These are phyloP conservation scores for Chiloscyllium punctatum DNA, from an alignment of 2,797 vertebrate genomes.

Conservation along the genomic window DNA sequence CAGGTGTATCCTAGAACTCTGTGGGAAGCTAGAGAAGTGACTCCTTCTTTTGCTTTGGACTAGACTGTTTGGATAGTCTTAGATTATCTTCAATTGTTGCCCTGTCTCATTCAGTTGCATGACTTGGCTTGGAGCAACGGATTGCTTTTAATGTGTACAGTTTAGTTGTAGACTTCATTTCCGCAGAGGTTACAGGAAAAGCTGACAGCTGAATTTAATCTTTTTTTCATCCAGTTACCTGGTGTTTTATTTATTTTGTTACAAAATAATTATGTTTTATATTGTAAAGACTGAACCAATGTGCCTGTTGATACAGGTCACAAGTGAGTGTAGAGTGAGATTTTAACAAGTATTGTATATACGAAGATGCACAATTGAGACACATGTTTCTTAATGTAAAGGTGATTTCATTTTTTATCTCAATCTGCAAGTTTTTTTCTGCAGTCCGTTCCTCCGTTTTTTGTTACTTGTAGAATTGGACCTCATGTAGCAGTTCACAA, in stretches of 20 bases:
- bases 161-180: constrained; percentile 31
- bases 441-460: constrained; percentile 45
- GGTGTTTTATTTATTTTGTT: constrained; percentile 39
- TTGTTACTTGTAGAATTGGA: constrained; percentile 38
- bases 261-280: constrained; percentile 37
- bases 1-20: too few species aligned
- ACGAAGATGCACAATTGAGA: constrained; percentile 41
- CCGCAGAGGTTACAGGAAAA: constrained; percentile 32
- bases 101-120: not conserved
- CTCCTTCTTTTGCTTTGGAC: constrained; percentile 30
- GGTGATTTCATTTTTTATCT: constrained; percentile 52
- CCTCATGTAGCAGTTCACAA: constrained; percentile 36
- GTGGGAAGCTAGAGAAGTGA: too few species aligned
- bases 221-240: constrained; percentile 36
- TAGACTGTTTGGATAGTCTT: constrained; percentile 27
- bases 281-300: too few species aligned
- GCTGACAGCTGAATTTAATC: constrained; percentile 34
- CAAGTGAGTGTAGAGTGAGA: constrained; percentile 44
- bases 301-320: constrained; percentile 44
- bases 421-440: constrained; percentile 48
- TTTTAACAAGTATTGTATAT: constrained; percentile 46
- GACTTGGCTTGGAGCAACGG: not conserved
- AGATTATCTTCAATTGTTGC: constrained; percentile 26
- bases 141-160: constrained; percentile 29
- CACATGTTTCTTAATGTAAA: constrained; percentile 46